phyloP scores from a whole-genome alignment of 2,888 invertebrate species.

The Chrysolina haemoptera region DNA sequence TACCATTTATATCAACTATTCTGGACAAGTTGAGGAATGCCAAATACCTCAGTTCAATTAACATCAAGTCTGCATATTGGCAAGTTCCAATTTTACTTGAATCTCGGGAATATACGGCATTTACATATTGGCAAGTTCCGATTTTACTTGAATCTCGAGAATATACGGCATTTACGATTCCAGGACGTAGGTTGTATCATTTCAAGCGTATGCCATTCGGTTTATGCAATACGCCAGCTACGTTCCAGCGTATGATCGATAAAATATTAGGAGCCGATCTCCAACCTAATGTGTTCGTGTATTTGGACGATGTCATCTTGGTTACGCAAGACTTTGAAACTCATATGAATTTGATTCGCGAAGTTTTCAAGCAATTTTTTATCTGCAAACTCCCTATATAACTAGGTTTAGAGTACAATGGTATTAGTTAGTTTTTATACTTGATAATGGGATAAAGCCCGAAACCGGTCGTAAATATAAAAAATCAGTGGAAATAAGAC shows the following conservation, averaged over 20 bases:
- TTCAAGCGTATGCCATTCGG: slow-evolving; percentile 57
- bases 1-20: too few species aligned
- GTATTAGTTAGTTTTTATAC: too few species aligned
- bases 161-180: slow-evolving; percentile 57
- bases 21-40: slow-evolving; percentile 39
- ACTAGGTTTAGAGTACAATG: too few species aligned
- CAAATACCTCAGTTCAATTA: slow-evolving; percentile 38
- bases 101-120: too few species aligned
- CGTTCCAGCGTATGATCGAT: slow-evolving; percentile 53
- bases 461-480: too few species aligned
- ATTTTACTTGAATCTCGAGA: slow-evolving; percentile 35
- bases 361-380: slow-evolving; percentile 50
- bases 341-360: slow-evolving; percentile 44
- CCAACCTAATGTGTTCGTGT: slow-evolving; percentile 51
- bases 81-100: too few species aligned
- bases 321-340: slow-evolving; percentile 41
- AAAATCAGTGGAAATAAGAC: too few species aligned
- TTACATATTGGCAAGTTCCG: slow-evolving; percentile 35
- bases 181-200: slow-evolving; percentile 52
- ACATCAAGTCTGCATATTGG: slow-evolving; percentile 40
- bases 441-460: too few species aligned
- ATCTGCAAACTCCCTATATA: slow-evolving; percentile 32
- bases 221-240: slow-evolving; percentile 51
- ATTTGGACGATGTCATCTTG: slow-evolving; percentile 54
- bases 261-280: slow-evolving; percentile 46